Evolutionary conservation across 2,113 vertebrate species (phyloP).

Genomic region (Agapornis roseicollis): DNA sequence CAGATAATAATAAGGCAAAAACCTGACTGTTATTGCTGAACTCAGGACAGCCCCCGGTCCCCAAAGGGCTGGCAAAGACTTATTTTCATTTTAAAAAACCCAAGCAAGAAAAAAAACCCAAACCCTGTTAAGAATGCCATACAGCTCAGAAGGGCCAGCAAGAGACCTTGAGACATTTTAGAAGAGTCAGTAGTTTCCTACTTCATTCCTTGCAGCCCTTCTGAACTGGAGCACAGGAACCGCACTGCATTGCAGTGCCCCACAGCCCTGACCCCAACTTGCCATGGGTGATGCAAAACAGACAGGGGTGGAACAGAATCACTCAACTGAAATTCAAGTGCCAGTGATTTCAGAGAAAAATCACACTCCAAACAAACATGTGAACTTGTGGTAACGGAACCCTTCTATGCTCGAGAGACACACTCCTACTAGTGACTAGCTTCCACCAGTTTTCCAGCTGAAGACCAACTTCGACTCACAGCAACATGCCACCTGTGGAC

Average conservation of each 20-base stretch:
- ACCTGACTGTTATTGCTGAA: too few species aligned
- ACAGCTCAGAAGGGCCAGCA: neutral
- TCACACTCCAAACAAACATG: neutral
- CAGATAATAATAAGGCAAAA: too few species aligned
- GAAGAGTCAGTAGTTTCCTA: neutral
- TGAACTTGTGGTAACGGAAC: neutral
- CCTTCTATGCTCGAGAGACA: neutral
- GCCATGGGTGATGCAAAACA: fast-evolving
- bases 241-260: neutral
- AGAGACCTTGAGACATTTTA: neutral
- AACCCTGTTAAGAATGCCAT: neutral
- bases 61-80: neutral
- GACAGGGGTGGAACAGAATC: neutral
- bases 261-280: neutral
- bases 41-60: neutral
- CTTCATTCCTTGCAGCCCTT: neutral
- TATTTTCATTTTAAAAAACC: neutral
- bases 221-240: neutral
- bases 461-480: neutral
- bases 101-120: neutral
- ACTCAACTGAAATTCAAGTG: neutral
- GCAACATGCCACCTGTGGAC: neutral
- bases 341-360: neutral
- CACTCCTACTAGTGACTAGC: neutral
- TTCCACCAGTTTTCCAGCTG: neutral